Evolutionary conservation across 1,140 invertebrate species (phyloP).

Genomic region (Onthophagus taurus): DNA sequence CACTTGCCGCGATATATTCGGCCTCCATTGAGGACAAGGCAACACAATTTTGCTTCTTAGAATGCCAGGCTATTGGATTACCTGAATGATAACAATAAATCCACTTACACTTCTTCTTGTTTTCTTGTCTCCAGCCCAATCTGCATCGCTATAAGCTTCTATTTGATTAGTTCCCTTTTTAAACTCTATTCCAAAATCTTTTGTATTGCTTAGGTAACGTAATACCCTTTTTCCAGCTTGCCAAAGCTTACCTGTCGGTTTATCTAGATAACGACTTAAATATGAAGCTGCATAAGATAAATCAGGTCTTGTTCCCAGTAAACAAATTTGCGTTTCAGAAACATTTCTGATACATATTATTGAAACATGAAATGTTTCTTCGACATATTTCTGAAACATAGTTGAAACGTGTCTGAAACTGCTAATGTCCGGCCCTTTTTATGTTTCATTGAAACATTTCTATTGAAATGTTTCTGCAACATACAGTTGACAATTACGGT

Average conservation of each 20-base stretch:
- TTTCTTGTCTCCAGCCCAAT: slow-evolving; percentile 31
- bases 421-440: too few species aligned
- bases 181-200: slow-evolving; percentile 3
- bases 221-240: slow-evolving; percentile 8
- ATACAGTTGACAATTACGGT: too few species aligned
- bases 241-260: too few species aligned
- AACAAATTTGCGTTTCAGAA: too few species aligned
- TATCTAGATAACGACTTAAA: too few species aligned
- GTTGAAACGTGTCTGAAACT: too few species aligned
- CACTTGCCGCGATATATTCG: slow-evolving; percentile 19
- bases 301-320: slow-evolving; percentile 4
- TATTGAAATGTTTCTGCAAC: too few species aligned
- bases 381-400: too few species aligned
- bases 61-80: slow-evolving; percentile 32
- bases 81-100: slow-evolving; percentile 24
- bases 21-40: slow-evolving; percentile 20
- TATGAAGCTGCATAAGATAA: slow-evolving; percentile 5
- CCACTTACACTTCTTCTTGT: slow-evolving; percentile 29
- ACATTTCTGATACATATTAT: too few species aligned
- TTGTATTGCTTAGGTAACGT: slow-evolving; percentile 2
- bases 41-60: slow-evolving; percentile 15
- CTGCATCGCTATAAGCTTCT: slow-evolving; percentile 34
- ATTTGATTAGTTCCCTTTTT: neutral
- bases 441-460: too few species aligned
- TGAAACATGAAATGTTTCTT: too few species aligned